A percentile compares a stretch with the other conserved stretches of the same genome.
These are phyloP conservation scores for Clinocottus analis DNA, from an alignment of 2,113 vertebrate species.

Conservation along the genomic window DNA sequence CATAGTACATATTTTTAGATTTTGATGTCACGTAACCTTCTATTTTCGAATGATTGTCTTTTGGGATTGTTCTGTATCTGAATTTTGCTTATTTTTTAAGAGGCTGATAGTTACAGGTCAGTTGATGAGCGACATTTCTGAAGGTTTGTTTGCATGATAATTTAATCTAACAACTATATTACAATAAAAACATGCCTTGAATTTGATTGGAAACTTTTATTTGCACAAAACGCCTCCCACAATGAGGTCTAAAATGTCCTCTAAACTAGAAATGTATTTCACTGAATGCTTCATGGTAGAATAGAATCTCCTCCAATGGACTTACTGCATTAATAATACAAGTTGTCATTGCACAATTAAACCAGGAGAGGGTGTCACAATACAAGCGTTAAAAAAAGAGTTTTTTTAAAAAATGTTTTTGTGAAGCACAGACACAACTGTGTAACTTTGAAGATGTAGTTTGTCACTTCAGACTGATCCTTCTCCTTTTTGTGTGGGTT, in stretches of 20 bases:
- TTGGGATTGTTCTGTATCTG: background rate
- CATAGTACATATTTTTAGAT: slow-evolving; percentile 2
- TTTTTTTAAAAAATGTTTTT: background rate
- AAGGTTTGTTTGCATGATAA: slow-evolving; percentile 1
- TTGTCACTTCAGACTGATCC: background rate
- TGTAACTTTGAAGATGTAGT: background rate
- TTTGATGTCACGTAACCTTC: background rate
- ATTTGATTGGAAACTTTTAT: background rate
- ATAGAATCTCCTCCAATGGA: background rate
- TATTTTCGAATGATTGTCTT: background rate
- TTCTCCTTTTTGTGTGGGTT: background rate
- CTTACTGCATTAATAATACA: background rate
- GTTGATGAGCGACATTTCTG: background rate
- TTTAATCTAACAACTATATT: background rate
- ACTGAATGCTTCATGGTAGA: background rate
- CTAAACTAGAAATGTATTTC: background rate
- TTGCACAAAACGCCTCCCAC: background rate
- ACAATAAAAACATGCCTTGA: background rate
- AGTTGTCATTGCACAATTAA: slow-evolving; percentile 26
- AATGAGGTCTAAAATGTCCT: background rate
- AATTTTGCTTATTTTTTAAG: background rate
- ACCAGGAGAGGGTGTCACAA: slow-evolving; percentile 39
- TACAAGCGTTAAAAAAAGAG: background rate
- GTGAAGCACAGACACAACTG: background rate
- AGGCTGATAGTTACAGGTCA: background rate